phyloP scores from a whole-genome alignment of 2,113 vertebrate species.

The Hemiscyllium ocellatum region DNA sequence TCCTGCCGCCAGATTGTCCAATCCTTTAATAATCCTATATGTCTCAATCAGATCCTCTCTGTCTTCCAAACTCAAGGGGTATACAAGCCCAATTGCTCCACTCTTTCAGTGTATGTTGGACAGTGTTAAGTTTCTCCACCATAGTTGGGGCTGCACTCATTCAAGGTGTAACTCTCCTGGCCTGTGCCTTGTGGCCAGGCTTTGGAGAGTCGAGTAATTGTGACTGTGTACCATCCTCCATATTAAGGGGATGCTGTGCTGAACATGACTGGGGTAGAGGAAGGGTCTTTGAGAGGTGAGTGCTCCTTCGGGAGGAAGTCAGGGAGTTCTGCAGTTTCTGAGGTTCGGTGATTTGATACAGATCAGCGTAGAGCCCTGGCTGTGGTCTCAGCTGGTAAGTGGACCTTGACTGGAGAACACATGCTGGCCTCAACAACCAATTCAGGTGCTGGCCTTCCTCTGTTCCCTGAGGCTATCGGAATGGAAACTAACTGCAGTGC shows the following conservation, averaged over 20 bases:
- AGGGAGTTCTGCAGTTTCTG: neutral
- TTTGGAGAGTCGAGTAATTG: neutral
- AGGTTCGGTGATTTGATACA: neutral
- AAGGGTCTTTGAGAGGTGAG: neutral
- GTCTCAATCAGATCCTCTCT: too few relatives aligned
- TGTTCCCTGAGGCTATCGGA: neutral
- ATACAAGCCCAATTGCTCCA: too few relatives aligned
- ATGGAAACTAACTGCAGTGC: neutral
- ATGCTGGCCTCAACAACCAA: neutral
- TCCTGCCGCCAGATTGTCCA: too few relatives aligned
- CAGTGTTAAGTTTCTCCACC: neutral
- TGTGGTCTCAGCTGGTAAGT: neutral
- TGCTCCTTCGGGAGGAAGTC: neutral
- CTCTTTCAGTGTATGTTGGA: neutral
- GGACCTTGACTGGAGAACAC: neutral
- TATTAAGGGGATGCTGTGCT: neutral
- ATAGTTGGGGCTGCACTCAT: neutral
- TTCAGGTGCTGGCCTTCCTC: neutral
- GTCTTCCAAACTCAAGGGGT: too few relatives aligned
- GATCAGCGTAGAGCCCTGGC: neutral
- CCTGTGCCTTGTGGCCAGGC: neutral
- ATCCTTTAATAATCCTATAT: too few relatives aligned
- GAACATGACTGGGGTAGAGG: neutral
- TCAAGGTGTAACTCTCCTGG: too few relatives aligned
- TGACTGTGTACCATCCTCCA: neutral